Conservation (phyloP, 2,888 invertebrate species). For the Eupeodes latifasciatus region DNA sequence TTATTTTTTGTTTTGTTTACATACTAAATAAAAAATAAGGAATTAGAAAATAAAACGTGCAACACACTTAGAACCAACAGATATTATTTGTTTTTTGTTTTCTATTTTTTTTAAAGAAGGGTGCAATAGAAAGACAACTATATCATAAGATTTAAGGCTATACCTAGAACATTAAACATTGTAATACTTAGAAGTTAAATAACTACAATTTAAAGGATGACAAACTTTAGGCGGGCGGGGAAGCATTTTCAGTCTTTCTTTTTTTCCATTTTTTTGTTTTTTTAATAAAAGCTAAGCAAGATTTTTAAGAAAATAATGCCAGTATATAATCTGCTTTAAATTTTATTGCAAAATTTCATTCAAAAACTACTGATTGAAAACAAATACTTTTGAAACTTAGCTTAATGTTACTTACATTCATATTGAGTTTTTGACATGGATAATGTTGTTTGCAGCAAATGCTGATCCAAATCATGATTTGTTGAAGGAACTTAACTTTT, state of each 20-base stretch:
- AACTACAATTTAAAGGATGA: slow-evolving; percentile 41
- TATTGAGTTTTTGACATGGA: no score
- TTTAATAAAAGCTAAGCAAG: not conserved
- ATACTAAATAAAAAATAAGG: slow-evolving; percentile 2
- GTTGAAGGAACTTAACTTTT: no score
- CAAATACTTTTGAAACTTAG: no score
- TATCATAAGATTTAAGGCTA: no score
- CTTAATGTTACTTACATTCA: not conserved
- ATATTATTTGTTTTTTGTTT: not conserved
- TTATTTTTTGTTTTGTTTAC: slow-evolving; percentile 12
- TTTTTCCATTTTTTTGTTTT: slow-evolving; percentile 40
- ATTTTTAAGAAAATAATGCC: not conserved
- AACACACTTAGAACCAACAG: slow-evolving; percentile 62
- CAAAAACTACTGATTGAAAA: no score
- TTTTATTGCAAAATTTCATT: no score
- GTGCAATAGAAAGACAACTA: slow-evolving; percentile 45
- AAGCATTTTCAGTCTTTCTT: slow-evolving; percentile 69
- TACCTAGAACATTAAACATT: slow-evolving; percentile 40
- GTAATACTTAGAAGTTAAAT: slow-evolving; percentile 40
- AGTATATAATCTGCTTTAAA: not conserved
- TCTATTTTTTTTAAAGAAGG: slow-evolving; percentile 33
- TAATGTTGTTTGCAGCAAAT: no score
- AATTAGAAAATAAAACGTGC: slow-evolving; percentile 37
- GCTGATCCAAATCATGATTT: no score
- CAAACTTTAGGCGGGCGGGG: slow-evolving; percentile 29